These are phyloP conservation scores for Gavialis gangeticus DNA, from an alignment of 2,113 vertebrate genomes.

Conservation along the genomic window DNA sequence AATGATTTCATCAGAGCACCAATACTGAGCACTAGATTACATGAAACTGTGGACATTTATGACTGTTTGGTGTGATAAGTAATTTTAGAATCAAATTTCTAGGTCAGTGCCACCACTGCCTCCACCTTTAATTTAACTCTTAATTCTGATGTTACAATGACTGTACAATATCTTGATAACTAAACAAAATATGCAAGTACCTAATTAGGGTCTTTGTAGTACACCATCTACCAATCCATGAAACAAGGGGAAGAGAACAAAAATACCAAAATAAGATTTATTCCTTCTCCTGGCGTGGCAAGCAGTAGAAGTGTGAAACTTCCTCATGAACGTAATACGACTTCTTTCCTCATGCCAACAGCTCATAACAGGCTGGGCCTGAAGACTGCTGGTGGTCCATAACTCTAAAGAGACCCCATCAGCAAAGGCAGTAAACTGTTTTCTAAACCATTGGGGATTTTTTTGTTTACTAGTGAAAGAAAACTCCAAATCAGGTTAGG, in stretches of 20 bases:
- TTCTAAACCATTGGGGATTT: neutral
- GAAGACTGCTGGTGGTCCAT: no score
- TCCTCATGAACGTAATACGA: neutral
- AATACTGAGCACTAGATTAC: neutral
- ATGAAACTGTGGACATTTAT: no score
- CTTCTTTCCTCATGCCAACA: neutral
- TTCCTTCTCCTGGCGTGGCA: accelerated
- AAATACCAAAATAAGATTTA: neutral
- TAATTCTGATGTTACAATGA: neutral
- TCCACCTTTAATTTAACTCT: neutral
- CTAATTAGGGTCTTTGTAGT: neutral
- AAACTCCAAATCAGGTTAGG: neutral
- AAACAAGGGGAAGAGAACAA: neutral
- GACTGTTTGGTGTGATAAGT: neutral
- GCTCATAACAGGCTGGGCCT: neutral
- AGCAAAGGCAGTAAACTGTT: neutral
- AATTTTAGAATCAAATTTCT: neutral
- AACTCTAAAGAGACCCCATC: no score
- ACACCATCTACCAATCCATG: no score
- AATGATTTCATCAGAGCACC: no score
- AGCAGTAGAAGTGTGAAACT: neutral
- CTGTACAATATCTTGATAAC: no score
- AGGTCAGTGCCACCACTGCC: no score
- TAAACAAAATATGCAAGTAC: neutral
- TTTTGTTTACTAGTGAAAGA: neutral